Percentiles rank a stretch among this genome's conserved stretches.
phyloP scores from a whole-genome alignment of 2,797 vertebrate species.

The Carapus acus region DNA sequence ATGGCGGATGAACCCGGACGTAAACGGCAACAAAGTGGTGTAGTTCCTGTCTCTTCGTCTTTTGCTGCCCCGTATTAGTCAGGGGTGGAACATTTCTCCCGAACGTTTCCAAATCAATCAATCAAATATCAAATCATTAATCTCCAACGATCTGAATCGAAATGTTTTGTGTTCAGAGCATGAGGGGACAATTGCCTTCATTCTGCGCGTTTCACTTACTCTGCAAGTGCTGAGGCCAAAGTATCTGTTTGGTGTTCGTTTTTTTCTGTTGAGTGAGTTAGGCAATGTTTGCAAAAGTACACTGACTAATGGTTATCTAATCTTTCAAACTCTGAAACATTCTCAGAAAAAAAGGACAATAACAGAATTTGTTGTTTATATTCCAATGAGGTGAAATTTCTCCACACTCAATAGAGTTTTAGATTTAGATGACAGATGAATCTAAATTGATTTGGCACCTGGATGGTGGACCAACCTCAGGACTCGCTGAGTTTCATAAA shows the following conservation, averaged over 20 bases:
- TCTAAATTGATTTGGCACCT: no score
- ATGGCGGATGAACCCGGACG: constrained; percentile 40
- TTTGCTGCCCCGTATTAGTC: constrained; percentile 23
- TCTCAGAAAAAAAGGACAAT: neutral
- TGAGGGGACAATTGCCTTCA: no score
- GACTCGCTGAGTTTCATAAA: no score
- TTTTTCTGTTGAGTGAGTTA: neutral
- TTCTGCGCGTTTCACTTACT: neutral
- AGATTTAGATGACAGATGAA: no score
- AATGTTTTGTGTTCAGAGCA: no score
- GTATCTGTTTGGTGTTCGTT: constrained; percentile 29
- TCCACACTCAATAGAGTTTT: no score
- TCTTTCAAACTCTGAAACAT: neutral
- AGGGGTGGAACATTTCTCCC: neutral
- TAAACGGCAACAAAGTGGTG: constrained; percentile 9
- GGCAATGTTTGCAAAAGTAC: constrained; percentile 45
- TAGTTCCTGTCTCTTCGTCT: rapidly evolving
- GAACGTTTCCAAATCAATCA: neutral
- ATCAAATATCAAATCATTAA: no score
- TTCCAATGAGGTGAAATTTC: no score
- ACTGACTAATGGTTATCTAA: constrained; percentile 31
- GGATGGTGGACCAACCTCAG: no score
- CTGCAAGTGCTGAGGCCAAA: constrained; percentile 17
- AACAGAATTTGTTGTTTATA: no score
- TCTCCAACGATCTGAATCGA: no score